Percentiles rank a stretch among this genome's conserved stretches.
Conservation (phyloP, 2,888 invertebrate genomes). For the Mystacides longicornis region DNA sequence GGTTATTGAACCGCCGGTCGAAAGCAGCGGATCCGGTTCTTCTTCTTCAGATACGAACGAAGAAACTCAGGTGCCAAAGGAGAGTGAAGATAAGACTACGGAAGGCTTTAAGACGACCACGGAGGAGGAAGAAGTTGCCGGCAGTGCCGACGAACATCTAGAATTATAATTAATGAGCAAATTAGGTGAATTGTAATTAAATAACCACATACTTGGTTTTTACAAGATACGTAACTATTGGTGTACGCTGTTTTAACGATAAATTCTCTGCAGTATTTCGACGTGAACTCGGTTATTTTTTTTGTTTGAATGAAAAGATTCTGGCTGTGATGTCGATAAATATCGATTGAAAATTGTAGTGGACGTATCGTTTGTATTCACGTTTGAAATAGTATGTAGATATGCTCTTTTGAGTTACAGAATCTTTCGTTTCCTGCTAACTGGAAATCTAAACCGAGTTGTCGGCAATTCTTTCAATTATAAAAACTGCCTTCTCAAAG, state of each 20-base stretch:
- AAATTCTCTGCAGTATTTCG: background rate
- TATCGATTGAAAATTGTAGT: too few species aligned
- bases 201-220: background rate
- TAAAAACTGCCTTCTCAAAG: too few species aligned
- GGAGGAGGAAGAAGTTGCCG: background rate
- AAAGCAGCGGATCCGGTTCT: background rate
- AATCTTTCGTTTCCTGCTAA: too few species aligned
- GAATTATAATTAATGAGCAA: conserved; percentile 23
- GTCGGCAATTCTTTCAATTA: too few species aligned
- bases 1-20: conserved; percentile 16
- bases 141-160: conserved; percentile 18
- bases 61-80: conserved; percentile 3
- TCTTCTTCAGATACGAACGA: background rate
- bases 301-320: too few species aligned
- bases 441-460: too few species aligned
- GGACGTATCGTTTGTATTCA: too few species aligned
- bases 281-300: background rate
- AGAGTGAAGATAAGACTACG: conserved; percentile 7
- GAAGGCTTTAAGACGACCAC: background rate
- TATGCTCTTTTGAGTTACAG: too few species aligned
- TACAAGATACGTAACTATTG: background rate
- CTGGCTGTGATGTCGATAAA: too few species aligned
- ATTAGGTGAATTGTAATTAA: conserved; percentile 1
- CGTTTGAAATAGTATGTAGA: too few species aligned
- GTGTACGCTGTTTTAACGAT: background rate